Conservation (phyloP, 2,888 invertebrate genomes). For the Nephrotoma guestfalica region DNA sequence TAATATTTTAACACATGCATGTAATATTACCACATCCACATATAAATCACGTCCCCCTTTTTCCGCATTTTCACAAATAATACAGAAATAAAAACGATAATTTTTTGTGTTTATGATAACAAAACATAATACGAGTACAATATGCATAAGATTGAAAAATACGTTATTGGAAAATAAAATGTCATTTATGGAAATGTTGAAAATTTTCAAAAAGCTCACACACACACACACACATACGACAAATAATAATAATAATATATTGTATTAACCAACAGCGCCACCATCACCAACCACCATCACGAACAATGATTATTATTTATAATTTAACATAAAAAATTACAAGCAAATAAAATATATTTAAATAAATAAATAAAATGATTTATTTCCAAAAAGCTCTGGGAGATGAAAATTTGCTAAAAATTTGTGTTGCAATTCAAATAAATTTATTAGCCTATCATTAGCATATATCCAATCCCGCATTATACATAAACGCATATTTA, state of each 20-base stretch:
- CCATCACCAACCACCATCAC: not conserved
- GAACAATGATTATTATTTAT: not conserved
- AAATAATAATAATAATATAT: not conserved
- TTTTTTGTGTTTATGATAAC: not conserved
- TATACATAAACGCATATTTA: not conserved
- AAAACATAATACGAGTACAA: not conserved
- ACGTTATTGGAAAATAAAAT: not conserved
- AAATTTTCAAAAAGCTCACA: not conserved
- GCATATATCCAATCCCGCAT: not conserved
- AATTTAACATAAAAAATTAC: not conserved
- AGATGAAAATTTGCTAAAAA: not conserved
- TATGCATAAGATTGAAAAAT: not conserved
- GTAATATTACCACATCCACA: not conserved
- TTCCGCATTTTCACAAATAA: not conserved
- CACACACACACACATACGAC: not conserved
- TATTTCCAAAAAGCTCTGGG: not conserved
- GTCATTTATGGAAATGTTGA: not conserved
- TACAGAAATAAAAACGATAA: not conserved
- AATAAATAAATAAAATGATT: not conserved
- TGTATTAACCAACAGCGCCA: not conserved
- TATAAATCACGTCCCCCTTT: not conserved
- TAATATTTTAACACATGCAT: not conserved
- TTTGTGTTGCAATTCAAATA: not conserved
- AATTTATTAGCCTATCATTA: not conserved
- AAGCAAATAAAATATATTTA: not conserved